phyloP scores from a whole-genome alignment of 2,888 invertebrate species.

The Seira sanloemensis region DNA sequence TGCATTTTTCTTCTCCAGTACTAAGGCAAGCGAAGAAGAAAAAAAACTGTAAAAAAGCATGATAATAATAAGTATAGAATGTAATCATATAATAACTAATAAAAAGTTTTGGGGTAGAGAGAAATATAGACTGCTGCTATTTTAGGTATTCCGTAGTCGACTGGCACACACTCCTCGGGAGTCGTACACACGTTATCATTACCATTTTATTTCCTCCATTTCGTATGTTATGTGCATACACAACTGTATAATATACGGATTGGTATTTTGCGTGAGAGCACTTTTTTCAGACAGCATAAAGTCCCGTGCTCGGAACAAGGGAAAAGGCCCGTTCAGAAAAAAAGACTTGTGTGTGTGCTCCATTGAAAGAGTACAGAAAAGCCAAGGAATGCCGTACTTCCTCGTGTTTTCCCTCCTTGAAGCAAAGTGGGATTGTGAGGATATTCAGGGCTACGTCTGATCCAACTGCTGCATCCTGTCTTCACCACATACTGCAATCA shows the following conservation, averaged over 20 bases:
- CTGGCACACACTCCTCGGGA: neutral
- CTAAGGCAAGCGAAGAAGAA: too few relatives aligned
- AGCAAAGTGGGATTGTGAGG: constrained; percentile 26
- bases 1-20: constrained; percentile 28
- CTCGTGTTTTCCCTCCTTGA: neutral
- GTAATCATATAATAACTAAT: neutral
- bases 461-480: constrained; percentile 74
- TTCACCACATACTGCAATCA: constrained; percentile 72
- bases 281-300: neutral
- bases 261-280: neutral
- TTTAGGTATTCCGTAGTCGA: neutral
- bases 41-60: too few relatives aligned
- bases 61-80: constrained; percentile 20
- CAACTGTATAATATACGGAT: neutral
- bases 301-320: too few relatives aligned
- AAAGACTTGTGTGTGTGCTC: too few relatives aligned
- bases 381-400: neutral
- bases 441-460: constrained; percentile 63
- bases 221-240: neutral
- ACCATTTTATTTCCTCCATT: neutral
- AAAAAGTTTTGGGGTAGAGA: neutral
- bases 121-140: neutral
- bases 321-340: too few relatives aligned
- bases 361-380: neutral
- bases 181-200: neutral